A percentile compares a stretch with the other conserved stretches of the same genome.
These are phyloP conservation scores for Bathynomus jamesi DNA, from an alignment of 1,140 invertebrate species.

Conservation along the genomic window DNA sequence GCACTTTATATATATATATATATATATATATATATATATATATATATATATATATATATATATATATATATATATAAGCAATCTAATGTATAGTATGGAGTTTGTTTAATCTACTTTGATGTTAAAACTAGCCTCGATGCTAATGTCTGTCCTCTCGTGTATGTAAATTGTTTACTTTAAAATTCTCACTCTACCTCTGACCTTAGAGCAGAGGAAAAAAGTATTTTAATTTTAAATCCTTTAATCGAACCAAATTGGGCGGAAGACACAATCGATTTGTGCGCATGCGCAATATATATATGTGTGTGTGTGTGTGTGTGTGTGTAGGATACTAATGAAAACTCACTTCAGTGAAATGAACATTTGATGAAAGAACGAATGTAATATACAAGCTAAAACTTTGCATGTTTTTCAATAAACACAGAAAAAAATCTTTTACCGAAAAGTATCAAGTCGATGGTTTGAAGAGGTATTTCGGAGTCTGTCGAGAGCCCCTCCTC, in stretches of 20 bases:
- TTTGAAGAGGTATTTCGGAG: background rate
- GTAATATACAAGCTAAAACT: background rate
- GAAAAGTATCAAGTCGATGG: background rate
- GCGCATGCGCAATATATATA: background rate
- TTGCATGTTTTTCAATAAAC: too few species aligned
- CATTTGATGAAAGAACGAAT: background rate
- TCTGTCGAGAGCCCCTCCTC: background rate
- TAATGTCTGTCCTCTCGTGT: background rate
- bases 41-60: conserved; percentile 2
- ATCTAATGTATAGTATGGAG: background rate
- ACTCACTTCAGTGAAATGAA: background rate
- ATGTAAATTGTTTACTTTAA: background rate
- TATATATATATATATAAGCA: background rate
- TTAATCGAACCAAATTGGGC: background rate
- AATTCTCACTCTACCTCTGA: background rate
- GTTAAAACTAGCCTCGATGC: background rate
- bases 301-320: too few species aligned
- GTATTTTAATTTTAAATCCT: background rate
- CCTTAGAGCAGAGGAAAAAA: background rate
- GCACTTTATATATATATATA: conserved; percentile 3
- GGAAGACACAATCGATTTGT: background rate
- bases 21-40: conserved; percentile 3
- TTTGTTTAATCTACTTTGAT: background rate
- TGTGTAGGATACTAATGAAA: background rate
- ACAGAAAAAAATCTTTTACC: background rate